Evolutionary conservation across 1,140 invertebrate species (phyloP).

Genomic region (Hesperophylax magnus): DNA sequence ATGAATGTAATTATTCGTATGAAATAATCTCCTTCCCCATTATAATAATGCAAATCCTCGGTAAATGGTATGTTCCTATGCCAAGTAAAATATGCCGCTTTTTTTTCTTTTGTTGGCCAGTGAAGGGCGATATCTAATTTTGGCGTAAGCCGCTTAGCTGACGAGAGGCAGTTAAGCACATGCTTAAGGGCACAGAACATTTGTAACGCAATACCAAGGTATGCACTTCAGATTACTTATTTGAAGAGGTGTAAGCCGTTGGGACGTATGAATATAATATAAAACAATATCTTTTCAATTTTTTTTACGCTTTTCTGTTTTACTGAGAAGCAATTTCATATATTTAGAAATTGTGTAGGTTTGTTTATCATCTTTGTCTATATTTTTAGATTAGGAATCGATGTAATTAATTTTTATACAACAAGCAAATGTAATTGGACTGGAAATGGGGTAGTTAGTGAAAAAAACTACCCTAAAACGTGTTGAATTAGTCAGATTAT

Average conservation of each 20-base stretch:
- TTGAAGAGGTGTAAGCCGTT: background rate
- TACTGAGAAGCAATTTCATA: no score
- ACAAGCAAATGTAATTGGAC: background rate
- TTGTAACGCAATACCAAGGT: background rate
- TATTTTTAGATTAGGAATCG: no score
- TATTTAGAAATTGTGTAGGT: no score
- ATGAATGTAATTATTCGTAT: conserved; percentile 14
- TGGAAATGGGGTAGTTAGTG: background rate
- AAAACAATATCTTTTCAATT: no score
- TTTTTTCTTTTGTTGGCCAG: conserved; percentile 7
- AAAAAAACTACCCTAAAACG: no score
- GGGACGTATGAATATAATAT: no score
- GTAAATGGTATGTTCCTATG: background rate
- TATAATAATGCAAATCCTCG: conserved; percentile 27
- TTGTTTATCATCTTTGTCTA: no score
- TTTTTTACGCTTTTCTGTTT: no score
- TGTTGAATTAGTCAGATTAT: no score
- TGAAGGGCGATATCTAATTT: conserved; percentile 31
- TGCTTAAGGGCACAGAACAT: background rate
- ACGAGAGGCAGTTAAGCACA: background rate
- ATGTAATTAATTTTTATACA: background rate
- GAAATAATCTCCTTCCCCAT: conserved; percentile 18
- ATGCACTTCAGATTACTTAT: background rate
- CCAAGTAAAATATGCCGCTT: conserved; percentile 18
- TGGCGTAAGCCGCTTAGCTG: conserved; percentile 22